Evolutionary conservation across 1,140 invertebrate species (phyloP).

Genomic region (Orussus abietinus): DNA sequence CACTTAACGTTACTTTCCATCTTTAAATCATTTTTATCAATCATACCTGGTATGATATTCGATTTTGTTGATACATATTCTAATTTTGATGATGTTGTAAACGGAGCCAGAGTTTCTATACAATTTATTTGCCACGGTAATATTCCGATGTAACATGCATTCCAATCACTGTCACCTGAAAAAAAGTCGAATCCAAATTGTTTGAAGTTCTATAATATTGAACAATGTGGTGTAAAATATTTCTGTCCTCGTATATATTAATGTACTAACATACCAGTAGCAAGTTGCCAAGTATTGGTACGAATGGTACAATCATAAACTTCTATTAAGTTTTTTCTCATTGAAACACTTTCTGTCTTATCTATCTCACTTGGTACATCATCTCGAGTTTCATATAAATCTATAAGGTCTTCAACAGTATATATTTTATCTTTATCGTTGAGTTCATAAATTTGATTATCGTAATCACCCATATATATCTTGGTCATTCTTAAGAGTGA

Average conservation of each 20-base stretch:
- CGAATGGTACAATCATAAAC: slow-evolving; percentile 29
- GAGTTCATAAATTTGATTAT: not conserved
- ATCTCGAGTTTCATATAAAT: slow-evolving; percentile 9
- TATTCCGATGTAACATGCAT: slow-evolving; percentile 39
- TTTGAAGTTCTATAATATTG: slow-evolving; percentile 8
- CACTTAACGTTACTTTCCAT: slow-evolving; percentile 36
- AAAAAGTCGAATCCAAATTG: slow-evolving; percentile 8
- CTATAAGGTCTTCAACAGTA: slow-evolving; percentile 29
- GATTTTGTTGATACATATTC: slow-evolving; percentile 11
- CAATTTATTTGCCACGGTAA: slow-evolving; percentile 45
- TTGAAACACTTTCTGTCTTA: slow-evolving; percentile 7
- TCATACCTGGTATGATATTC: slow-evolving; percentile 31
- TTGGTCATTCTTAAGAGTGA: too few relatives aligned
- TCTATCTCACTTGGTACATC: not conserved
- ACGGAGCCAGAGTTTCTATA: slow-evolving; percentile 20
- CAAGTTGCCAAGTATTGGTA: slow-evolving; percentile 30
- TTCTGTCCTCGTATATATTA: not conserved
- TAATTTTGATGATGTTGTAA: slow-evolving; percentile 11
- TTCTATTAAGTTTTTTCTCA: slow-evolving; percentile 3
- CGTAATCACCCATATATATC: slow-evolving; percentile 3
- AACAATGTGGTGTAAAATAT: slow-evolving; percentile 7
- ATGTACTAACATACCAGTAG: slow-evolving; percentile 13
- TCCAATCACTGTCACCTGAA: slow-evolving; percentile 35
- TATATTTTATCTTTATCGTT: slow-evolving; percentile 23
- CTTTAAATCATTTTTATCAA: slow-evolving; percentile 28